These are phyloP conservation scores for Neostethus bicornis DNA, from an alignment of 2,797 vertebrate species.

Conservation along the genomic window DNA sequence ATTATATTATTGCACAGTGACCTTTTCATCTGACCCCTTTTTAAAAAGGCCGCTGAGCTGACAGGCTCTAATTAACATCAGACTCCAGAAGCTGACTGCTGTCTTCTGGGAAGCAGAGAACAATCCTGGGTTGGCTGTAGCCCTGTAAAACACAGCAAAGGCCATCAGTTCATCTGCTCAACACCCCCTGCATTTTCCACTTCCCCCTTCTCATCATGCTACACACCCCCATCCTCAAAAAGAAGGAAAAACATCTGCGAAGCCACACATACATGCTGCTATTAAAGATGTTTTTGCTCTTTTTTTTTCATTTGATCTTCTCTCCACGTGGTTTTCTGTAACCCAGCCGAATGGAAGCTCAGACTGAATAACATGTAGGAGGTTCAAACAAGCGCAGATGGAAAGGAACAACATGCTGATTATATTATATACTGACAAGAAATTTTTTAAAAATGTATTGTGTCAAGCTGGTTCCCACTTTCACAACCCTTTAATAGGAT, in stretches of 20 bases:
- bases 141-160: conserved; percentile 74
- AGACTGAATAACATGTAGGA: conserved; percentile 24
- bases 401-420: conserved; percentile 11
- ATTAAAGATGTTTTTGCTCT: conserved; percentile 31
- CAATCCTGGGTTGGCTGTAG: conserved; percentile 54
- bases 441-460: conserved; percentile 7
- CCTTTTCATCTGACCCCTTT: conserved; percentile 76
- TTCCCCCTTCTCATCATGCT: conserved; percentile 2
- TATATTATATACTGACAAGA: conserved; percentile 18
- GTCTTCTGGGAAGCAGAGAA: conserved; percentile 72
- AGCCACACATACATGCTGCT: conserved; percentile 42
- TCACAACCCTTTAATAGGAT: background rate
- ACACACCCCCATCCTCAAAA: conserved; percentile 11
- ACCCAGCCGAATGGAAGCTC: conserved; percentile 26
- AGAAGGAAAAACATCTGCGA: conserved; percentile 32
- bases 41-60: conserved; percentile 72
- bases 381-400: conserved; percentile 25
- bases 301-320: conserved; percentile 36
- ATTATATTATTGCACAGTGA: conserved; percentile 75
- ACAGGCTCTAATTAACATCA: conserved; percentile 82
- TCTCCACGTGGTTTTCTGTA: conserved; percentile 16
- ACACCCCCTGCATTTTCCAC: conserved; percentile 1
- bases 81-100: conserved; percentile 71
- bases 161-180: conserved; percentile 74
- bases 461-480: background rate